Percentiles rank a stretch among this genome's conserved stretches.
Evolutionary conservation across 2,797 vertebrate species (phyloP).

Genomic region (Oophaga sylvatica): DNA sequence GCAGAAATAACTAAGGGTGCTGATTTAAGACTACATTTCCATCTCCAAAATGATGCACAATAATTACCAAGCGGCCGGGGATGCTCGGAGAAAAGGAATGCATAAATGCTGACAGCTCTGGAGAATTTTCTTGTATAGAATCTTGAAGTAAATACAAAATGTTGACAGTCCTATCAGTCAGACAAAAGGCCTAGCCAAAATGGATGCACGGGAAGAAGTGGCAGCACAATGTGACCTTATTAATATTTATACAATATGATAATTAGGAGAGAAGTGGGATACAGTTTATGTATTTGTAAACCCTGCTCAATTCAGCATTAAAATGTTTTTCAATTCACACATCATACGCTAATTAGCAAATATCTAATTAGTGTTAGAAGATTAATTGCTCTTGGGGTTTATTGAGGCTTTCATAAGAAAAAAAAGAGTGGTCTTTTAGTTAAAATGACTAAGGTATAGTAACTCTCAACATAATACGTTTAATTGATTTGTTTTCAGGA

Average conservation of each 20-base stretch:
- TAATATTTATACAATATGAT: slow-evolving; percentile 85
- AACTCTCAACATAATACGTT: slow-evolving; percentile 72
- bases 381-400: slow-evolving; percentile 88
- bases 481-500: slow-evolving; percentile 69
- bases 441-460: slow-evolving; percentile 81
- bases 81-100: slow-evolving; percentile 72
- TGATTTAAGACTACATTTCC: slow-evolving; percentile 65
- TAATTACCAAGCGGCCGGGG: slow-evolving; percentile 67
- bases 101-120: slow-evolving; percentile 77
- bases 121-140: slow-evolving; percentile 75
- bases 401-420: slow-evolving; percentile 82
- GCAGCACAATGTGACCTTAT: slow-evolving; percentile 80
- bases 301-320: slow-evolving; percentile 84
- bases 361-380: slow-evolving; percentile 93
- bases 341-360: slow-evolving; percentile 91
- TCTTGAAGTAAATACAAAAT: slow-evolving; percentile 80
- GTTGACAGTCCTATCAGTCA: slow-evolving; percentile 80
- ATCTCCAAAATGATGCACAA: slow-evolving; percentile 65
- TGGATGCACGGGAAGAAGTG: slow-evolving; percentile 75
- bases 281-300: slow-evolving; percentile 79
- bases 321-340: slow-evolving; percentile 87
- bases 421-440: slow-evolving; percentile 78
- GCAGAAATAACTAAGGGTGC: slow-evolving; percentile 45
- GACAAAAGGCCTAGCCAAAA: slow-evolving; percentile 78
- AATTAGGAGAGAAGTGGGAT: slow-evolving; percentile 76